Conservation (phyloP, 2,888 invertebrate species). For the Ennomos erosarius region DNA sequence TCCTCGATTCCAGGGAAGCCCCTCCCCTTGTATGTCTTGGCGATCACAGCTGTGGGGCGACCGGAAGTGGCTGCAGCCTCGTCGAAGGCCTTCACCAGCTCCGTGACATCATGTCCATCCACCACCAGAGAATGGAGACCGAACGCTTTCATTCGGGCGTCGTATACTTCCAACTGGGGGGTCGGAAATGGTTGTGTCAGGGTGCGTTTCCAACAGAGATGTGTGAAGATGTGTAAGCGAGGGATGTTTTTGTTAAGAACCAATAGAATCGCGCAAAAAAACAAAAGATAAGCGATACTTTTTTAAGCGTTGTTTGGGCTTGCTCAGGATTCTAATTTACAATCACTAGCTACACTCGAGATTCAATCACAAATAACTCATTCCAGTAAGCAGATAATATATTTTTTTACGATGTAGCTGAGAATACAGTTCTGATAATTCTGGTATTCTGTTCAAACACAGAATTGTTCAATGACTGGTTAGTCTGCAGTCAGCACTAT, state of each 20-base stretch:
- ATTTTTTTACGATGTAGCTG: no score
- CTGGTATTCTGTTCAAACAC: neutral
- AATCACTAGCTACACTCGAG: no score
- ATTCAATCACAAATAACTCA: no score
- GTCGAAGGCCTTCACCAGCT: constrained; percentile 95
- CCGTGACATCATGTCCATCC: constrained; percentile 98
- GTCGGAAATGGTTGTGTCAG: constrained; percentile 3
- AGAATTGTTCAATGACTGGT: neutral
- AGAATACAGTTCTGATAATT: no score
- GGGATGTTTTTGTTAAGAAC: no score
- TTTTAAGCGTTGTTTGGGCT: no score
- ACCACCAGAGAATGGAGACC: constrained; percentile 96
- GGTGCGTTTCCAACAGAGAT: no score
- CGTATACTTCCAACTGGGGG: constrained; percentile 89
- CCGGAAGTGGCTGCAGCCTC: constrained; percentile 90
- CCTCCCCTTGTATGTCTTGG: constrained; percentile 98
- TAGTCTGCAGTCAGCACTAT: constrained; percentile 7
- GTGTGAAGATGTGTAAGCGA: no score
- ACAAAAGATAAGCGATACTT: no score
- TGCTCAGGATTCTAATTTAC: no score
- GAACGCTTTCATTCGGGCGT: constrained; percentile 94
- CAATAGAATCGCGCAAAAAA: no score
- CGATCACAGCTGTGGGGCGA: constrained; percentile 96
- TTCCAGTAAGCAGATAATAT: no score
- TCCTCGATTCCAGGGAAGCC: constrained; percentile 96